Evolutionary conservation across 2,113 vertebrate species (phyloP), one percentile per base, ranked within the genome.

Genomic region (Sphaerodactylus townsendi): DNA sequence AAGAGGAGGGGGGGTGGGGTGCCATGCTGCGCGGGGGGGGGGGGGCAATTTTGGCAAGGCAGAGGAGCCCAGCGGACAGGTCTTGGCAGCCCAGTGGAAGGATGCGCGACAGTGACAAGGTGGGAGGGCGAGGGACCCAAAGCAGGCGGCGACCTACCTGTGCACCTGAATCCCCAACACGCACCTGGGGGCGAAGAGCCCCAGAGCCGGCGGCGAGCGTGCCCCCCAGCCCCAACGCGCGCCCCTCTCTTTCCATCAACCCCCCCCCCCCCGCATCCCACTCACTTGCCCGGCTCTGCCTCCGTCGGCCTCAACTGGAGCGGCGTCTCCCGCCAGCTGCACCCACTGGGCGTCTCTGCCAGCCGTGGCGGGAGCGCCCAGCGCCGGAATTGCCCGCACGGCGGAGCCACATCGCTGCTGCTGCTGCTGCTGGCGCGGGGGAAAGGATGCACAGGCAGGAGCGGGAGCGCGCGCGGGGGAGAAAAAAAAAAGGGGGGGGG

Each of bases 391-490:
- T 92, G 93, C 83, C 86, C 89, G 78, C 84, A 88, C 93, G 96
- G 95, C 95, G 94, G 96, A 96, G 95, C 96, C 96, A 94, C 96
- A 96, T 93, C 90, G 86, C 87, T 93, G 69, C 14, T 80, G n/a
- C 19, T n/a, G 33, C 10, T 28, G 77, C 75, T 88, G 88, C 48
- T 19, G 19, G 56, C 5, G 48, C 88, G 93, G 94, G 93, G 95
- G 94, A 93, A 95, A 95, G 77, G 90, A 94, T 94, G 92, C 92
- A 89, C 92, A 93, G 86, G 94, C 92, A 95, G 96, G 96, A 96
- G 95, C 92, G 88, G 93, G 92, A 93, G 95, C 92, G 95, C 96
- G 97, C 96, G 94, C 92, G 88, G 93, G 92, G 50, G 41, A 23
- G 53, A 10, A 19, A 56, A 21, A 5, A 5, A 1, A 5, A 19